phyloP scores from a whole-genome alignment of 2,113 vertebrate genomes.

The Pelobates fuscus region DNA sequence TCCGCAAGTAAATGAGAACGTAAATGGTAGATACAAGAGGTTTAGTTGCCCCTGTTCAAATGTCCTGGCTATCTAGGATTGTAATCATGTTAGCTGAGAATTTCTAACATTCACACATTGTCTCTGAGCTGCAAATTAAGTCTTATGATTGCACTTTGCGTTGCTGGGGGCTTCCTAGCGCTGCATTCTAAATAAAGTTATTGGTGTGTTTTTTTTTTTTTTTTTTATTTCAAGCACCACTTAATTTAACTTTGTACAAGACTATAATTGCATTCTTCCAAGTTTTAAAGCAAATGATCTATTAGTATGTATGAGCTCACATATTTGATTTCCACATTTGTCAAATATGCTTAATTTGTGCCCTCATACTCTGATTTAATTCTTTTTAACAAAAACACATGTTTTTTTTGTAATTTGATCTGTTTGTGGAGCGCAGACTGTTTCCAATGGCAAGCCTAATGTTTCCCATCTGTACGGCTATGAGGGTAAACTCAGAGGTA shows the following conservation, averaged over 20 bases:
- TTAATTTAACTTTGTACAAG: constrained; percentile 18
- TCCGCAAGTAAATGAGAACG: no score
- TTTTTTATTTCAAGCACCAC: constrained; percentile 23
- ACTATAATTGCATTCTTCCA: constrained; percentile 37
- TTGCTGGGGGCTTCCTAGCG: not conserved
- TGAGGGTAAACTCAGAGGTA: constrained; percentile 33
- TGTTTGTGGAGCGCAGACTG: constrained; percentile 37
- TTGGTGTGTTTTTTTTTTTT: no score
- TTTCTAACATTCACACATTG: not conserved
- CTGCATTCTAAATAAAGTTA: not conserved
- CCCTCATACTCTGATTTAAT: constrained; percentile 45
- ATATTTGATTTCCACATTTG: constrained; percentile 48
- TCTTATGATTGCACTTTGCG: not conserved
- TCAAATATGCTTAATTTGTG: constrained; percentile 51
- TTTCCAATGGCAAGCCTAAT: constrained; percentile 46
- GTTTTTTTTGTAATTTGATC: constrained; percentile 45
- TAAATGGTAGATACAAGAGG: no score
- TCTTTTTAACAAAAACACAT: constrained; percentile 44
- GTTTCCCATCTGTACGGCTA: constrained; percentile 32
- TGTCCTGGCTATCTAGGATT: no score
- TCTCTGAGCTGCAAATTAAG: not conserved
- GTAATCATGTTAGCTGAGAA: not conserved
- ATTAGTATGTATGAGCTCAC: constrained; percentile 46
- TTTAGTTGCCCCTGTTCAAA: no score
- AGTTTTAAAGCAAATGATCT: constrained; percentile 34